Conservation (phyloP, 2,888 invertebrate species). For the Allolobophora icterica region DNA sequence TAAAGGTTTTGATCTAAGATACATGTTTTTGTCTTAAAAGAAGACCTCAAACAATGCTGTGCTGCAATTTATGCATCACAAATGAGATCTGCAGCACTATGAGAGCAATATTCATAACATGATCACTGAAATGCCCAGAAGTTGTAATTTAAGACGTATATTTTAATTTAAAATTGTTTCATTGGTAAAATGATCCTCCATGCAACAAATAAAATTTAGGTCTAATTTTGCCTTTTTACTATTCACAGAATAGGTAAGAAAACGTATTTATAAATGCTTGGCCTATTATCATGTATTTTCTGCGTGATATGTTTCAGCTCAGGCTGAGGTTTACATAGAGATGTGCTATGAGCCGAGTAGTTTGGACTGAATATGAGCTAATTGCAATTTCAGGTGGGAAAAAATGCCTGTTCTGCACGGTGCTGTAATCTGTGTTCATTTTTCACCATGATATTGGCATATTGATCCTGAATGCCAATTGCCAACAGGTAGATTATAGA, state of each 20-base stretch:
- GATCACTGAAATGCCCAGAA: too few relatives aligned
- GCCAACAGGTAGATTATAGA: background rate
- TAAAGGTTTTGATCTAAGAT: too few relatives aligned
- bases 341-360: background rate
- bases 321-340: background rate
- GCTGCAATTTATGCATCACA: too few relatives aligned
- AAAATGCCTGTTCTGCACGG: background rate
- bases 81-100: too few relatives aligned
- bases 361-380: background rate
- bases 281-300: background rate
- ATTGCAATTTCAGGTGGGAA: slow-evolving; percentile 1
- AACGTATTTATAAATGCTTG: too few relatives aligned
- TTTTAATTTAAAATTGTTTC: background rate
- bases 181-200: background rate
- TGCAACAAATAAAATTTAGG: too few relatives aligned
- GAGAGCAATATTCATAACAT: too few relatives aligned
- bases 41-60: too few relatives aligned
- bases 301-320: background rate
- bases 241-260: too few relatives aligned
- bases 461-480: background rate
- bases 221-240: too few relatives aligned
- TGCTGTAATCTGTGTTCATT: background rate
- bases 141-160: background rate
- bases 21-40: too few relatives aligned
- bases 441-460: background rate